phyloP scores from a whole-genome alignment of 2,113 vertebrate genomes.

The Tautogolabrus adspersus region DNA sequence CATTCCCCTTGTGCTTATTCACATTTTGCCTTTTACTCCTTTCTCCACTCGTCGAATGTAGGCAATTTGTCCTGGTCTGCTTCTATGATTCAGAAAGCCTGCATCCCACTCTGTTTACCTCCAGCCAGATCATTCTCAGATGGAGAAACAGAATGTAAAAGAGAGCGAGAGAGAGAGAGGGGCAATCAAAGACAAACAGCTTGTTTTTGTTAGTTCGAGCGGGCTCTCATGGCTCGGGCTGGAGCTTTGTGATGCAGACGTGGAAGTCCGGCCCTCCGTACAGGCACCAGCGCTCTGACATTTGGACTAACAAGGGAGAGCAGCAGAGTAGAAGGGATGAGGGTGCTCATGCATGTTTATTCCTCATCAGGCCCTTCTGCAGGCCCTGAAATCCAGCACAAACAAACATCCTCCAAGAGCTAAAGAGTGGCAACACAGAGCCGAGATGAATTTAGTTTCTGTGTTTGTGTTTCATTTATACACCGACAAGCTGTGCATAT shows the following conservation, averaged over 20 bases:
- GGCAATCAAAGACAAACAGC: constrained; percentile 12
- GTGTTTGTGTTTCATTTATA: constrained; percentile 23
- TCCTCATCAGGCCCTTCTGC: constrained; percentile 37
- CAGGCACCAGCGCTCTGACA: constrained; percentile 42
- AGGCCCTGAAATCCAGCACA: constrained; percentile 25
- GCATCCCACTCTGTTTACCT: constrained; percentile 36
- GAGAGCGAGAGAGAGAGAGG: not conserved
- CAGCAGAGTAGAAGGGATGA: constrained; percentile 22
- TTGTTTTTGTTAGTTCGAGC: constrained; percentile 10
- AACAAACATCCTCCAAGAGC: constrained; percentile 49
- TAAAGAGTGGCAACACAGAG: not conserved
- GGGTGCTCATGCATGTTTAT: constrained; percentile 43
- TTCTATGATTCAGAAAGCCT: constrained; percentile 39
- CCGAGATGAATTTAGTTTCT: constrained; percentile 25
- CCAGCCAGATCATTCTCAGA: constrained; percentile 33
- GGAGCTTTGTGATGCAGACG: constrained; percentile 13
- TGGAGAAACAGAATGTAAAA: constrained; percentile 18
- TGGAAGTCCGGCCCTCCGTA: constrained; percentile 25
- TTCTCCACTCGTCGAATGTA: constrained; percentile 29
- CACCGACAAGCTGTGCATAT: not conserved
- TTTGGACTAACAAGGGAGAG: constrained; percentile 52
- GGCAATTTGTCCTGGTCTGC: constrained; percentile 41
- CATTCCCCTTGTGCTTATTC: constrained; percentile 25
- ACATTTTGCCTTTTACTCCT: constrained; percentile 13
- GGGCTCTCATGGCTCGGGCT: constrained; percentile 1